Conservation (phyloP, 2,113 vertebrate species). For the Dendropsophus ebraccatus region DNA sequence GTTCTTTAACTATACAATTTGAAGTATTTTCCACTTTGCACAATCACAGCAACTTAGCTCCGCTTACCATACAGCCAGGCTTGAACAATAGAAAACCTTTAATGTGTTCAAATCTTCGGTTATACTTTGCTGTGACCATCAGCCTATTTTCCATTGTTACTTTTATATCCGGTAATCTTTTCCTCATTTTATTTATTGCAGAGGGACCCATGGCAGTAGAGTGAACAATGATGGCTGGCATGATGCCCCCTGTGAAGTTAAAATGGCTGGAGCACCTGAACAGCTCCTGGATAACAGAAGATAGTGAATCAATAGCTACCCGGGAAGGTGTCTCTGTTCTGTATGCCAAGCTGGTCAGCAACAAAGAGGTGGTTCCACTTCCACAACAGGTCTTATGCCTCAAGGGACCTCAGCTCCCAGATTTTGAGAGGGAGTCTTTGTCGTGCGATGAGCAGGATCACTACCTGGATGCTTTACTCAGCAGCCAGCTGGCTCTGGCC, state of each 20-base stretch:
- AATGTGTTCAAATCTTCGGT: too few species aligned
- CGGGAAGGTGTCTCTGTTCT: conserved; percentile 91
- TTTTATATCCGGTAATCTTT: too few species aligned
- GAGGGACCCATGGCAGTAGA: conserved; percentile 88
- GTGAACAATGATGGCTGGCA: conserved; percentile 89
- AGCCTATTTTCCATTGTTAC: too few species aligned
- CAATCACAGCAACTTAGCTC: too few species aligned
- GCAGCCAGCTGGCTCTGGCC: conserved; percentile 95
- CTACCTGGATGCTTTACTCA: conserved; percentile 94
- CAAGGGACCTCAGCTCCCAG: conserved; percentile 96
- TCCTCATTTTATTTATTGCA: conserved; percentile 46
- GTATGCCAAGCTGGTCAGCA: conserved; percentile 89
- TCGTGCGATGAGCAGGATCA: conserved; percentile 98
- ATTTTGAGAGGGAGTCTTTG: conserved; percentile 95
- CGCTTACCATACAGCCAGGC: not conserved
- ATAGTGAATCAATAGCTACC: conserved; percentile 96
- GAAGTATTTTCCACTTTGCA: too few species aligned
- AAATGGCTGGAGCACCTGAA: conserved; percentile 99
- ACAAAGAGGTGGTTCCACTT: conserved; percentile 94
- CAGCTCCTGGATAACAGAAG: conserved; percentile 98
- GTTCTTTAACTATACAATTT: too few species aligned
- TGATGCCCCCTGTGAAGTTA: conserved; percentile 96
- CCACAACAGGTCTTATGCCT: conserved; percentile 96
- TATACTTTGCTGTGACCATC: not conserved
- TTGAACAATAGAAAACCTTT: too few species aligned